phyloP scores from a whole-genome alignment of 2,888 invertebrate species.

The Tridacna crocea region DNA sequence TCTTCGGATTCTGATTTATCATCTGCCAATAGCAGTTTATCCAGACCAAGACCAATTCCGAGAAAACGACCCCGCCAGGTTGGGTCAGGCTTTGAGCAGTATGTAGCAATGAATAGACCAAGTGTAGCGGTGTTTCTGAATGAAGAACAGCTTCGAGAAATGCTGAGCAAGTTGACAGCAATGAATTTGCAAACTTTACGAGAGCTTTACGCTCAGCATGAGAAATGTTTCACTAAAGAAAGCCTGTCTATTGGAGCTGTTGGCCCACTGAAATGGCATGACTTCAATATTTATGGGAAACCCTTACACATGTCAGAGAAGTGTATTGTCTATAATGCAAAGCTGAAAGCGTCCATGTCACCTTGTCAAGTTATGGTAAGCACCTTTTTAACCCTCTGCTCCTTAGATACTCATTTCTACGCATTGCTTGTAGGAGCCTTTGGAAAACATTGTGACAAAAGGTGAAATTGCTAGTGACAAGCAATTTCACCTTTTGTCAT shows the following conservation, averaged over 20 bases:
- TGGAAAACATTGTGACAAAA: no score
- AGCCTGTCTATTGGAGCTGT: slow-evolving; percentile 64
- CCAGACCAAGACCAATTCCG: slow-evolving; percentile 76
- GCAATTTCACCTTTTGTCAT: no score
- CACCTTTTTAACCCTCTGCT: background rate
- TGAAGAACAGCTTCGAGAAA: slow-evolving; percentile 74
- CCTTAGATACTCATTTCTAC: no score
- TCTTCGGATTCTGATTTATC: slow-evolving; percentile 70
- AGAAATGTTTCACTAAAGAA: slow-evolving; percentile 72
- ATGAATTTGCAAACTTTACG: slow-evolving; percentile 75
- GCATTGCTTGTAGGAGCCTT: no score
- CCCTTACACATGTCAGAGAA: slow-evolving; percentile 77
- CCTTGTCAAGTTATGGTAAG: slow-evolving; percentile 78
- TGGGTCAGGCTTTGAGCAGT: slow-evolving; percentile 75
- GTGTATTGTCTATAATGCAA: slow-evolving; percentile 78
- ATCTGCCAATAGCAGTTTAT: slow-evolving; percentile 68
- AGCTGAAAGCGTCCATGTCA: slow-evolving; percentile 67
- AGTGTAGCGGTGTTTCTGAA: slow-evolving; percentile 72
- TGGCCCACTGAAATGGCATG: slow-evolving; percentile 76
- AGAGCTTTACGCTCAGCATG: slow-evolving; percentile 76
- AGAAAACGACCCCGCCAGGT: slow-evolving; percentile 70
- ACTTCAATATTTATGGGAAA: slow-evolving; percentile 77
- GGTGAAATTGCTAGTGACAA: no score
- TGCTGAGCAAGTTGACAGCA: slow-evolving; percentile 71
- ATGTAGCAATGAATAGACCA: slow-evolving; percentile 79